Percentiles rank a stretch among this genome's conserved stretches.
phyloP scores from a whole-genome alignment of 2,888 invertebrate species.

The Unio delphinus region DNA sequence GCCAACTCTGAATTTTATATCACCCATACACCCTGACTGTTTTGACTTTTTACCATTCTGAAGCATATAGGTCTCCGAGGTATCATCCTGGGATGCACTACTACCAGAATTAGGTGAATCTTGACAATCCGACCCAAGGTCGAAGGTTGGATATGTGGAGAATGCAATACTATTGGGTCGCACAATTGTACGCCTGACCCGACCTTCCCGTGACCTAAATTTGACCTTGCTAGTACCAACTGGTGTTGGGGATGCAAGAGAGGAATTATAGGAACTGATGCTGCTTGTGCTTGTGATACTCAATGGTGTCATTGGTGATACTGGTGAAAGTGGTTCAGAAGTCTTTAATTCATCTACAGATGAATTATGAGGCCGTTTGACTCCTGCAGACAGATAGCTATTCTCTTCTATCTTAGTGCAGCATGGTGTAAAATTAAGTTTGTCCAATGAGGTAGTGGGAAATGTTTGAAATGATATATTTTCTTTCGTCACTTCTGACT shows the following conservation, averaged over 20 bases:
- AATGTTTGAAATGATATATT: conserved; percentile 29
- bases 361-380: conserved; percentile 32
- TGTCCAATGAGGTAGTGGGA: conserved; percentile 68
- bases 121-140: conserved; percentile 55
- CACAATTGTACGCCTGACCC: conserved; percentile 59
- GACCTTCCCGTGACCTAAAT: conserved; percentile 59
- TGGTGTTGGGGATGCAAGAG: conserved; percentile 35
- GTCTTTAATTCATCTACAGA: conserved; percentile 28
- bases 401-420: conserved; percentile 46
- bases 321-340: conserved; percentile 35
- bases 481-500: background rate
- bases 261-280: conserved; percentile 20
- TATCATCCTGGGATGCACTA: conserved; percentile 53
- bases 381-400: conserved; percentile 13
- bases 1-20: conserved; percentile 46
- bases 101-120: conserved; percentile 49
- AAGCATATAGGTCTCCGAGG: conserved; percentile 53
- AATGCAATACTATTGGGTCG: conserved; percentile 70
- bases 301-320: conserved; percentile 19
- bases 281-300: conserved; percentile 27
- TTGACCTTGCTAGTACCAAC: conserved; percentile 43
- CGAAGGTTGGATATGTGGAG: conserved; percentile 66
- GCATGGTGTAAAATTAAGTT: conserved; percentile 69
- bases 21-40: conserved; percentile 43
- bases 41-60: conserved; percentile 55